phyloP scores from a whole-genome alignment of 2,113 vertebrate species.

The Pachycephala philippinensis region DNA sequence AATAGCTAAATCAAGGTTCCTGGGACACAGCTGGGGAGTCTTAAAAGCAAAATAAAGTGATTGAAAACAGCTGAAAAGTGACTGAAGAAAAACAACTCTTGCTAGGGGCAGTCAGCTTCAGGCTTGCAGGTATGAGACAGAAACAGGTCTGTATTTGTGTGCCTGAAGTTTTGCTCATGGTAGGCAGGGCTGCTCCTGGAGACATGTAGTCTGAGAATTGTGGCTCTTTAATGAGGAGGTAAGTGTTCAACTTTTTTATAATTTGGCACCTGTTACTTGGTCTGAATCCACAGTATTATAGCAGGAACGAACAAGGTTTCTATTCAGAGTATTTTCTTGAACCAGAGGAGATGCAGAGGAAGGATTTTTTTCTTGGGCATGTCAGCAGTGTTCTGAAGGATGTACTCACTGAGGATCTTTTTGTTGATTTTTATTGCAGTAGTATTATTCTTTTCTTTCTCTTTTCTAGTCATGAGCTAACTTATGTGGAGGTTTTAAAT shows the following conservation, averaged over 20 bases:
- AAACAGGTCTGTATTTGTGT: not conserved
- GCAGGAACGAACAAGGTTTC: not conserved
- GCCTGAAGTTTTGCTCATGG: accelerated
- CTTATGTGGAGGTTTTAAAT: not conserved
- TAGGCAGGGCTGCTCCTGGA: not conserved
- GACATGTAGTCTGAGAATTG: accelerated
- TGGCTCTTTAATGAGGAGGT: not conserved
- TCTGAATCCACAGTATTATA: not conserved
- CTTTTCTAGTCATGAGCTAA: not conserved
- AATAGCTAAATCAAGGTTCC: not conserved
- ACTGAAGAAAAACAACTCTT: not conserved
- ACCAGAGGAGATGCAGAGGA: not conserved
- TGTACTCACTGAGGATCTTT: not conserved
- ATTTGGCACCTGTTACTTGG: not conserved
- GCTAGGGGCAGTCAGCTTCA: not conserved
- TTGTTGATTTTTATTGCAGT: not conserved
- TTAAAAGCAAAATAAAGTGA: not conserved
- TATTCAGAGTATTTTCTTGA: not conserved
- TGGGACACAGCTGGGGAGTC: not conserved
- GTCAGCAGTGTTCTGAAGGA: not conserved
- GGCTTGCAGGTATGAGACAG: not conserved
- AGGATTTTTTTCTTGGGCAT: not conserved
- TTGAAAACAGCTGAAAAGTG: not conserved
- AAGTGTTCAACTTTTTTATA: not conserved
- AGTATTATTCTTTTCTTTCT: accelerated